Conservation (phyloP, 2,113 vertebrate species). For the Rhizomys pruinosus region DNA sequence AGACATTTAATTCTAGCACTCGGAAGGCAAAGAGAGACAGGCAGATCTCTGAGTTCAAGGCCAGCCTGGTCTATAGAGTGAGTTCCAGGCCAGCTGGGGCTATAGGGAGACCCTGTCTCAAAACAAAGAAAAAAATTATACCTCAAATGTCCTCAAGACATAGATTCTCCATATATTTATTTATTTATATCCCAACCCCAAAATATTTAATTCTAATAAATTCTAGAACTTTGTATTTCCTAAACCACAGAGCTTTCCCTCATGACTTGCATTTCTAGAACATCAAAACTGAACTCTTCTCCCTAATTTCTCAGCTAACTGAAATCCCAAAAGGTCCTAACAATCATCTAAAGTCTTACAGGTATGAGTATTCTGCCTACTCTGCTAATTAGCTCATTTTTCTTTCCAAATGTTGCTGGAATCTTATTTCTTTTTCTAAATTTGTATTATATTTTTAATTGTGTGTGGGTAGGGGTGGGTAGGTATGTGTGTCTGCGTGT, state of each 20-base stretch:
- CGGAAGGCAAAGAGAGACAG: too few relatives aligned
- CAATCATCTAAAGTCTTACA: background rate
- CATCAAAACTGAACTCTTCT: background rate
- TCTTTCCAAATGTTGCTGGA: background rate
- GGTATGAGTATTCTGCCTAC: background rate
- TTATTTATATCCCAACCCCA: background rate
- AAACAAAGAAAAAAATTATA: too few relatives aligned
- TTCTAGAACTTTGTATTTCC: slow-evolving; percentile 30
- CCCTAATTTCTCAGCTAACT: background rate
- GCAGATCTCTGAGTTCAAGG: too few relatives aligned
- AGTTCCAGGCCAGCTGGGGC: too few relatives aligned
- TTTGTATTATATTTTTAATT: background rate
- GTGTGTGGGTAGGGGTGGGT: background rate
- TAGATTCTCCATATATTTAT: background rate
- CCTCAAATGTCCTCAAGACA: background rate
- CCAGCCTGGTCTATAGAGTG: too few relatives aligned
- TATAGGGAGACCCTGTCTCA: too few relatives aligned
- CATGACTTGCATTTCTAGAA: slow-evolving; percentile 27
- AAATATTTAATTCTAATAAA: slow-evolving; percentile 21
- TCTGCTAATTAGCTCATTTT: background rate
- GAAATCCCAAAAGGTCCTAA: background rate
- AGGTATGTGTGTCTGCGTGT: background rate
- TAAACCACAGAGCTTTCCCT: background rate
- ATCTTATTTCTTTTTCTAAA: background rate
- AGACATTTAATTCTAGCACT: too few relatives aligned